These are phyloP conservation scores for Anthopleura xanthogrammica DNA, from an alignment of 92 coral and sea anemone genomes.

Conservation along the genomic window DNA sequence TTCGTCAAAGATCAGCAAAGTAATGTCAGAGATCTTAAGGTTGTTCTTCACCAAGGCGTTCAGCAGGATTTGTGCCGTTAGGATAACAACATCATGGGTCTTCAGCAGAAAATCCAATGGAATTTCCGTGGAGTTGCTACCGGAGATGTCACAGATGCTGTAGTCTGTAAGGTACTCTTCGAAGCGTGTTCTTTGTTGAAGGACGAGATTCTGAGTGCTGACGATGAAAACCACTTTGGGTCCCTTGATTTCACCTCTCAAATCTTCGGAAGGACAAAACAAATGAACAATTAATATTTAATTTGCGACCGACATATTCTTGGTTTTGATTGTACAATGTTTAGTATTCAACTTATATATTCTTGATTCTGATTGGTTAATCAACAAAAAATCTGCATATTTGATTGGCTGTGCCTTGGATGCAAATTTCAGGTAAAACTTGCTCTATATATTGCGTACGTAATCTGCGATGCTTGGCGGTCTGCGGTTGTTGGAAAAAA, in stretches of 20 bases:
- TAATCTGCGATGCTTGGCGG: no score
- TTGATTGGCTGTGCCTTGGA: no score
- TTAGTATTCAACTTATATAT: no score
- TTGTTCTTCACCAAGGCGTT: slow-evolving; percentile 61
- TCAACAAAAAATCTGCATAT: no score
- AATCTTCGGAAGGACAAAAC: background rate
- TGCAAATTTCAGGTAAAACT: no score
- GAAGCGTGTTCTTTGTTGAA: slow-evolving; percentile 76
- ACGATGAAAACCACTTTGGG: slow-evolving; percentile 75
- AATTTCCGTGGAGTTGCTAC: slow-evolving; percentile 71
- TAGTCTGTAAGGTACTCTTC: slow-evolving; percentile 69
- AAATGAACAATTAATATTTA: background rate
- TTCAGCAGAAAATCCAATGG: slow-evolving; percentile 66
- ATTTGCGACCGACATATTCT: no score
- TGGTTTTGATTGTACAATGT: no score
- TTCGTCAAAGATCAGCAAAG: slow-evolving; percentile 53
- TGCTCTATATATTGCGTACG: no score
- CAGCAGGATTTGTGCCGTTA: slow-evolving; percentile 83
- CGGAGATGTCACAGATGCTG: slow-evolving; percentile 67
- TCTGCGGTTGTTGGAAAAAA: no score
- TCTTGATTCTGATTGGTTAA: no score
- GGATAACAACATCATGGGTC: slow-evolving; percentile 63
- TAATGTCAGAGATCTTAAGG: slow-evolving; percentile 57
- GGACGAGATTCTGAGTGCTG: slow-evolving; percentile 77
- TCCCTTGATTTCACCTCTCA: background rate